Evolutionary conservation across 2,888 invertebrate species (phyloP), one percentile per base, ranked within the genome.

Genomic region (Synergus laeviventris): DNA sequence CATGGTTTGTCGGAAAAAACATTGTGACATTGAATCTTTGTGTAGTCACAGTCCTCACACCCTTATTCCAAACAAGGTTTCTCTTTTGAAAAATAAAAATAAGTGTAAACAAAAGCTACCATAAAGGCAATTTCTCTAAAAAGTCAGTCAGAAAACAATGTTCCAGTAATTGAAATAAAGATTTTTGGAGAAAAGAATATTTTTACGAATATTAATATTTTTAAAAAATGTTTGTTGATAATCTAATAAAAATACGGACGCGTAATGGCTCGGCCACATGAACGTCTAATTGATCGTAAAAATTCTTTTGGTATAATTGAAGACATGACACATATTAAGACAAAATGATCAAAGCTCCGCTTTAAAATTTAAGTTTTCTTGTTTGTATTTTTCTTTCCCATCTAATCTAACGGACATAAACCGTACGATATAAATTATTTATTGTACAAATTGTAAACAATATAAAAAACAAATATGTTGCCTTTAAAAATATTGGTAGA

Each of bases 11-110:
- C 18, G n/a, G 9, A 8, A 38, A 8, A 38, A 61, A 61, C 16
- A 60, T 60, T 16, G 24, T 61, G 61, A 61, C 61, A 61, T 61
- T 61, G 61, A 61, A 61, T 61, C 38, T 38, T 61, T 38, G 36
- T 61, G 8, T 31, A 60, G 31, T 38, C n/a, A n/a, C 61, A 36
- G 38, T n/a, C 18, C 61, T 21, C 18, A 56, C 56, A 59, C 9
- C 21, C 21, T 59, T 11, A 21, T 14, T 59, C 21, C 18, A 9
- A 21, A 59, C 21, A 59, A 7, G 21, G 18, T 59, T 21, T 59
- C 56, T 59, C 18, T 21, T 9, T 59, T 59, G 8, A 24, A 59
- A 24, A 59, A 59, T 59, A 59, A 59, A 18, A 59, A 21, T 11
- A 42, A 42, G 0, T 7, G 42, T 42, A 42, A 42, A 7, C 4